Evolutionary conservation across 1,140 invertebrate genomes (phyloP), one percentile per base, ranked within the genome.

Genomic region (Uloborus diversus): DNA sequence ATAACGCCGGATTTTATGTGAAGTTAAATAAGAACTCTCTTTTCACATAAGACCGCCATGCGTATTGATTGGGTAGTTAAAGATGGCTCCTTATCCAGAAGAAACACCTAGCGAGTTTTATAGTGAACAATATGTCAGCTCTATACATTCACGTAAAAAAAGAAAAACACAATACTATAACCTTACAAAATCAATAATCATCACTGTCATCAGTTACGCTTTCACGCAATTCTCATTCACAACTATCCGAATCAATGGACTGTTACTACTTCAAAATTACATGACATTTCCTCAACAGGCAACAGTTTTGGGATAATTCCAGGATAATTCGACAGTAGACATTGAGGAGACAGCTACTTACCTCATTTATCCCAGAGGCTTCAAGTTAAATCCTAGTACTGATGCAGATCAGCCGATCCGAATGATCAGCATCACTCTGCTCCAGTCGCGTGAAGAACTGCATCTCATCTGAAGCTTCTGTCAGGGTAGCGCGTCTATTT

Each of bases 1-100:
- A 11, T 17, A 5, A 27, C 13, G 1, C 42, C 42, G 35, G 23
- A n/a, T 37, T 20, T 11, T 28, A 37, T 30, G 32, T 7, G 27
- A n/a, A 27, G 14, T n/a, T 27, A 37, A 37, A 35, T 14, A 64
- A 32, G 61, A 32, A n/a, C 64, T 66, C 35, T 66, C 64, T 42
- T 51, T 23, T 20, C 17, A 27, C 47, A 13, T 32, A 23, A 30
- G 9, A 14, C 42, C 64, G 42, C 64, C 64, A 51, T 66, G 37
- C 42, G 9, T 66, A 66, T 66, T 66, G 64, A 66, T 66, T 66
- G 47, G 47, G 64, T 66, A 42, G 64, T 42, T 42, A 42, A 42
- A 42, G 37, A 42, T 42, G 37, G 2, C 1, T 0, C 37, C 37
- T 42, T 13, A 9, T 42, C 37, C 9, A 42, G 17, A 42, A 17